phyloP scores from a whole-genome alignment of 2,797 vertebrate genomes.

The Pelodytes ibericus region DNA sequence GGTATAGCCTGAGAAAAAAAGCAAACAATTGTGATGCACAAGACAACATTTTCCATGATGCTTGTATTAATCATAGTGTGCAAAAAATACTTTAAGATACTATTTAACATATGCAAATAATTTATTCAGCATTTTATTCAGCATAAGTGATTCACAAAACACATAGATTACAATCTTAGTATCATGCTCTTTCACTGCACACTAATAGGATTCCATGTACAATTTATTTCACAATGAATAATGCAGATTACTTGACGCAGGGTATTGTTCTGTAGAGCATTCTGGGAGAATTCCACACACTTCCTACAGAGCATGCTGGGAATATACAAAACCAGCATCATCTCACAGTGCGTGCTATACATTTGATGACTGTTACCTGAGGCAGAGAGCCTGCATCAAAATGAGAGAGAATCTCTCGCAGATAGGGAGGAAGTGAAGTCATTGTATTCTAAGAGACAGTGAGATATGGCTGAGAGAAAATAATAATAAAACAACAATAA shows the following conservation, averaged over 20 bases:
- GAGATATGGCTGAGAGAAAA: conserved; percentile 47
- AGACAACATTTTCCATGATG: too few relatives aligned
- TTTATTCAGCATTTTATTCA: too few relatives aligned
- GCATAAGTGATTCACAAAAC: too few relatives aligned
- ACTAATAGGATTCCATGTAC: background rate
- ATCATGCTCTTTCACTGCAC: background rate
- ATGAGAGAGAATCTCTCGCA: conserved; percentile 68
- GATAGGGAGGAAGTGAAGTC: conserved; percentile 61
- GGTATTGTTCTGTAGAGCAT: background rate
- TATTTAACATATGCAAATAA: too few relatives aligned
- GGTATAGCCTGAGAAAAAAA: too few relatives aligned
- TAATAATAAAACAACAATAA: background rate
- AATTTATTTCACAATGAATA: background rate
- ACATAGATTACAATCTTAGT: too few relatives aligned
- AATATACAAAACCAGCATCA: background rate
- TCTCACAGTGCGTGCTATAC: conserved; percentile 25
- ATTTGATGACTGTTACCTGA: conserved; percentile 30
- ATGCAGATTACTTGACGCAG: background rate
- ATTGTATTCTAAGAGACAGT: conserved; percentile 61
- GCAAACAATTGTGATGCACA: too few relatives aligned
- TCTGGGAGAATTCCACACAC: background rate
- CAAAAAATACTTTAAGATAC: too few relatives aligned
- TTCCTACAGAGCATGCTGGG: conserved; percentile 27
- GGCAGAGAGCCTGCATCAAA: conserved; percentile 17
- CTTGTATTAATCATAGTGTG: too few relatives aligned